Evolutionary conservation across 2,797 vertebrate species (phyloP).

Genomic region (Alosa sapidissima): DNA sequence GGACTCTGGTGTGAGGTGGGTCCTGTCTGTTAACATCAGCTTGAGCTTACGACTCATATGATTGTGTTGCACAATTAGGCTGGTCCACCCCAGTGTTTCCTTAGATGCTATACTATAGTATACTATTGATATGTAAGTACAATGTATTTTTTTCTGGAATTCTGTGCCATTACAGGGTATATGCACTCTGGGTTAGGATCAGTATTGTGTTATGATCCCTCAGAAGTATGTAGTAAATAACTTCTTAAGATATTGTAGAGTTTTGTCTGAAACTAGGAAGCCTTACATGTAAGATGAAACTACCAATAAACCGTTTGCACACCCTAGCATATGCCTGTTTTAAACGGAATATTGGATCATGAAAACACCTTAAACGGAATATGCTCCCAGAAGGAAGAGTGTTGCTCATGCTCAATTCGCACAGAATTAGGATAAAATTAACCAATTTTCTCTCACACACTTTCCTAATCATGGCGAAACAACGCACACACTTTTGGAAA

Average conservation of each 20-base stretch:
- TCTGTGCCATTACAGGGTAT: not conserved
- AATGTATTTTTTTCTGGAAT: not conserved
- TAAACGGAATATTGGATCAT: no score
- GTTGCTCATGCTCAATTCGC: no score
- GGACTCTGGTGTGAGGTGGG: conserved; percentile 92
- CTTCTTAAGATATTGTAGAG: not conserved
- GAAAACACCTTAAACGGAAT: no score
- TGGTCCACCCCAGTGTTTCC: not conserved
- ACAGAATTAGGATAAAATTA: no score
- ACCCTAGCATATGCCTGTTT: no score
- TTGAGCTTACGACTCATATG: not conserved
- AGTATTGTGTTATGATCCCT: not conserved
- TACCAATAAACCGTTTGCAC: no score
- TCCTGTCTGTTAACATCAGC: not conserved
- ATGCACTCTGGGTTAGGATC: not conserved
- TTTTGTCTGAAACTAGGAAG: not conserved
- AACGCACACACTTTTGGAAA: no score
- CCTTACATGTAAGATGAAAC: no score
- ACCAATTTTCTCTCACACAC: no score
- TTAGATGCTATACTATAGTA: not conserved
- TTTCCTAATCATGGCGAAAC: no score
- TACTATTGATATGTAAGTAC: no score
- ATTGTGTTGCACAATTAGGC: not conserved
- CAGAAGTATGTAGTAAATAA: not conserved
- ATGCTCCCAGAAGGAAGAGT: no score